Percentiles rank a stretch among this genome's conserved stretches.
Evolutionary conservation across 2,797 vertebrate genomes (phyloP).

Genomic region (Chiroxiphia lanceolata): DNA sequence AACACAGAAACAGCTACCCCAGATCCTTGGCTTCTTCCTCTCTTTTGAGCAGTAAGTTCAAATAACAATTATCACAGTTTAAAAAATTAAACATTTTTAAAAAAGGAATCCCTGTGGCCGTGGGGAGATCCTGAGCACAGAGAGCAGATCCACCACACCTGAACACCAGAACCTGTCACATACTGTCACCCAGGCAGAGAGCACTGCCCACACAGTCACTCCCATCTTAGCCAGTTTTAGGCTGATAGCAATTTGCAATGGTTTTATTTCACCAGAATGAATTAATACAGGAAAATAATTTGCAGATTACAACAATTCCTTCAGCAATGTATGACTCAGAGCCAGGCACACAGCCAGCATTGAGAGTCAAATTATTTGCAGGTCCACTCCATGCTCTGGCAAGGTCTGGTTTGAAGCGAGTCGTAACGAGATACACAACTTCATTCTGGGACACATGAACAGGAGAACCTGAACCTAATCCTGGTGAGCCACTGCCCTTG

Average conservation of each 20-base stretch:
- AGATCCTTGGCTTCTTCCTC: background rate
- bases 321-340: background rate
- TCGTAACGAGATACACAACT: background rate
- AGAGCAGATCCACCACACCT: background rate
- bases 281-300: conserved; percentile 37
- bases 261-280: conserved; percentile 35
- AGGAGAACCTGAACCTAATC: background rate
- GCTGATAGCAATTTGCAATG: background rate
- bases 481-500: background rate
- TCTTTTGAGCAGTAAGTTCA: background rate
- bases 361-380: background rate
- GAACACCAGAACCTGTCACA: background rate
- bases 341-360: conserved; percentile 30
- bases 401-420: conserved; percentile 4
- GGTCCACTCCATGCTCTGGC: background rate
- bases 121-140: background rate
- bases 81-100: background rate
- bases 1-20: background rate
- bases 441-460: background rate
- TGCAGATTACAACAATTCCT: conserved; percentile 12
- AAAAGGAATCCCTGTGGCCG: background rate
- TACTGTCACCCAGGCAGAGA: fast-evolving
- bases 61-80: background rate
- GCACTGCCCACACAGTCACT: background rate
- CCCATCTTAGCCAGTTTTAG: background rate